These are phyloP conservation scores for Pilophorus perplexus DNA, from an alignment of 2,888 invertebrate species.

Conservation along the genomic window DNA sequence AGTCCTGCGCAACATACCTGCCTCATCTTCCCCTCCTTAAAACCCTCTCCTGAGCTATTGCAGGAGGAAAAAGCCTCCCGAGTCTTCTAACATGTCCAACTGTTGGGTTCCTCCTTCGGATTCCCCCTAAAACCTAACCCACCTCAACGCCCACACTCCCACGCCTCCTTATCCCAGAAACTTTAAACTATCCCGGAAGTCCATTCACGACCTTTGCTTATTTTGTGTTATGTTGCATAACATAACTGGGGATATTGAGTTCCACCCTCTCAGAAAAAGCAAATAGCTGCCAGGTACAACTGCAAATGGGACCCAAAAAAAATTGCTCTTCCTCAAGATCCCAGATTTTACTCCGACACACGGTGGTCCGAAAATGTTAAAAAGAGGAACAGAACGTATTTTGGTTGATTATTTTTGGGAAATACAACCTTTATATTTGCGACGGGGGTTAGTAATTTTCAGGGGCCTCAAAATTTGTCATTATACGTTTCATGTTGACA, in stretches of 20 bases:
- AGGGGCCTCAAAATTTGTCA: too few species aligned
- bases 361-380: too few species aligned
- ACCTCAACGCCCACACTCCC: slow-evolving; percentile 20
- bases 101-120: slow-evolving; percentile 2
- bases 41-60: neutral
- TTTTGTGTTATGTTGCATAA: slow-evolving; percentile 29
- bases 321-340: too few species aligned
- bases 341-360: too few species aligned
- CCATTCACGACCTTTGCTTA: slow-evolving; percentile 22
- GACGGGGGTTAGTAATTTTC: too few species aligned
- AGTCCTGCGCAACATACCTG: slow-evolving; percentile 24
- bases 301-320: too few species aligned
- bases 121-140: slow-evolving; percentile 2
- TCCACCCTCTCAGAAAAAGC: slow-evolving; percentile 10
- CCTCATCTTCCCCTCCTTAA: neutral
- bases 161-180: neutral
- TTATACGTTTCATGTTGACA: too few species aligned
- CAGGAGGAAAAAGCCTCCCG: slow-evolving; percentile 18
- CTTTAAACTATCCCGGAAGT: slow-evolving; percentile 21
- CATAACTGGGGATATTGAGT: neutral
- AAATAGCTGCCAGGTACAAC: slow-evolving; percentile 8
- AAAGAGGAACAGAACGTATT: too few species aligned
- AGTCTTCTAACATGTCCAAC: too few species aligned
- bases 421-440: too few species aligned
- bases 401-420: too few species aligned